Evolutionary conservation across 2,113 vertebrate genomes (phyloP), one percentile per base, ranked within the genome.

Genomic region (Progne subis): DNA sequence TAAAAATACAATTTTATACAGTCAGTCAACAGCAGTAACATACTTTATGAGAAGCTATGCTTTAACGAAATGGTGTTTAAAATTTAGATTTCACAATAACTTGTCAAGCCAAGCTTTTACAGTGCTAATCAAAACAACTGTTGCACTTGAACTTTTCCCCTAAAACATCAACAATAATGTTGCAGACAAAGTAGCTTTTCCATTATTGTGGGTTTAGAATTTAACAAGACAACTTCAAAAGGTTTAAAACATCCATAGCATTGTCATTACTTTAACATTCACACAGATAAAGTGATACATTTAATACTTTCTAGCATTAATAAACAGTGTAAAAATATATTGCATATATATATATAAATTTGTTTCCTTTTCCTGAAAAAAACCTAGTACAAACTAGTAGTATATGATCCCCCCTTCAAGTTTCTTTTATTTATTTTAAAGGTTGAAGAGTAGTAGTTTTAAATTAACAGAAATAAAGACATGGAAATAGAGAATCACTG

Each of bases 301-400:
- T 95, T 95, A 78, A 95, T 90, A 88, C 95, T 95, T 96, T 90
- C 91, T 95, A 89, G 95, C 93, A 94, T 96, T 97, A 97, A 96
- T 96, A 96, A 95, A 97, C 95, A 96, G 97, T 98, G 98, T 97
- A 98, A 98, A 98, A 98, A 98, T 98, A 98, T 95, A 98, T 96
- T 83, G 83, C 97, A 95, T 96, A 61, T 96, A 87, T 96, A 97
- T 93, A 97, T 93, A 96, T 93, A 97, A 95, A 97, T 96, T 94
- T 97, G 88, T 95, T 96, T 97, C 95, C 96, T 95, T 97, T 97
- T 97, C 97, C 97, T 97, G 97, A 98, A 98, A 97, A 97, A 97
- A 94, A 89, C 41, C 94, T 96, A 95, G 95, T 98, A 97, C 97
- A 98, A 95, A 97, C 97, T 95, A 97, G 94, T 97, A 97, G 92